Conservation (phyloP, 2,113 vertebrate species). For the Rhinopithecus roxellana region DNA sequence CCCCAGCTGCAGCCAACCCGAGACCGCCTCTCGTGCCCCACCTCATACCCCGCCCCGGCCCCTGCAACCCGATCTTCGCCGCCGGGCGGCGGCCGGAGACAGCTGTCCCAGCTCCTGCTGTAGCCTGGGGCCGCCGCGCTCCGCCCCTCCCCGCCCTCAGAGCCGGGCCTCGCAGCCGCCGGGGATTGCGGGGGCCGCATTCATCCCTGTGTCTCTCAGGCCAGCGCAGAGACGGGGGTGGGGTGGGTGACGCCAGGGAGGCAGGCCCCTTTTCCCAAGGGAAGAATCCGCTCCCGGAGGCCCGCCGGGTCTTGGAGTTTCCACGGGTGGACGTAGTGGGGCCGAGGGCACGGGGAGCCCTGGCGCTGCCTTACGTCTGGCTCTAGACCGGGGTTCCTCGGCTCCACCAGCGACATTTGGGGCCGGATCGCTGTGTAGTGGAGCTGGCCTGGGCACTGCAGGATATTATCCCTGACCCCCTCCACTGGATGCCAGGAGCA, state of each 20-base stretch:
- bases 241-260: not conserved
- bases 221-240: no score
- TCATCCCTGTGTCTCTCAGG: no score
- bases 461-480: not conserved
- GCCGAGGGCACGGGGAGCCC: not conserved
- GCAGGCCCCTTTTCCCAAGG: not conserved
- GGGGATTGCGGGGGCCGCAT: no score
- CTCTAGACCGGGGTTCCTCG: not conserved
- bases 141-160: not conserved
- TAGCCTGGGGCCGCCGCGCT: not conserved
- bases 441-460: not conserved
- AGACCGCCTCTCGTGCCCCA: not conserved
- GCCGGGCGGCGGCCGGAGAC: no score
- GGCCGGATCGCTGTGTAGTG: not conserved
- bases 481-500: not conserved
- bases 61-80: not conserved
- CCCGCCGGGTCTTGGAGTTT: accelerated
- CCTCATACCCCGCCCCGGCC: not conserved
- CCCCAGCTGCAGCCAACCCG: not conserved
- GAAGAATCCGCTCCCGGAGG: not conserved
- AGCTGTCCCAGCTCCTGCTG: not conserved
- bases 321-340: not conserved
- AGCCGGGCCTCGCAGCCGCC: accelerated
- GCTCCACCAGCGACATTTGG: not conserved
- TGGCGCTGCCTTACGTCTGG: no score